phyloP scores from a whole-genome alignment of 2,113 vertebrate genomes.

The Sialia sialis region DNA sequence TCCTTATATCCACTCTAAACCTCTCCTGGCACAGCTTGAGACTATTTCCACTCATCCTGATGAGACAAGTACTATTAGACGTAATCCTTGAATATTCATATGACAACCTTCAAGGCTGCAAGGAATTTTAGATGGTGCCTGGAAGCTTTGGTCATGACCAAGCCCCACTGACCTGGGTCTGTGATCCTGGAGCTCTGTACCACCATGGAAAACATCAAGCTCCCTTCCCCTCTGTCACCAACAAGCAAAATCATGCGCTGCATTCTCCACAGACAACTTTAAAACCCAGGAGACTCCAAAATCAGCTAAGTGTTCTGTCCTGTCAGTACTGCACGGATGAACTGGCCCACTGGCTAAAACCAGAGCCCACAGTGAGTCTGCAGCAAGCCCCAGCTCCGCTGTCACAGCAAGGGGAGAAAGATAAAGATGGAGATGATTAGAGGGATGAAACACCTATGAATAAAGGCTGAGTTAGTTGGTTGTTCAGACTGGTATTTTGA shows the following conservation, averaged over 20 bases:
- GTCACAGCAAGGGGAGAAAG: neutral
- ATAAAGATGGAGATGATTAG: neutral
- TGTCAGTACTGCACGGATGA: neutral
- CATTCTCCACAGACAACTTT: neutral
- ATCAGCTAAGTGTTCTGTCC: neutral
- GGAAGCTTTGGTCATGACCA: neutral
- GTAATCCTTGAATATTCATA: neutral
- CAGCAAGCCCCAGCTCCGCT: neutral
- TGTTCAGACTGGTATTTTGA: neutral
- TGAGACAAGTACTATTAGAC: neutral
- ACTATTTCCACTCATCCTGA: neutral
- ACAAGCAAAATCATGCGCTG: neutral
- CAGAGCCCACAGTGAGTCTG: fast-evolving
- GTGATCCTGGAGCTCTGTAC: neutral
- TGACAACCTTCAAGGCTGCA: neutral
- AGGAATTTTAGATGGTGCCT: neutral
- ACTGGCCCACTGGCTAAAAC: neutral
- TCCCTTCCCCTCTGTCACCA: neutral
- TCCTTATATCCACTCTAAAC: neutral
- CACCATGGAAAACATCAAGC: neutral
- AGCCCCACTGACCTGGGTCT: neutral
- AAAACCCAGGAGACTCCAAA: neutral
- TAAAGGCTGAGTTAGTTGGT: neutral
- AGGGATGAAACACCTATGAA: neutral
- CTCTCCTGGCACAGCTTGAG: neutral